Base-by-base conservation (phyloP, 2,113 vertebrate genomes). In the Murina feae region DNA sequence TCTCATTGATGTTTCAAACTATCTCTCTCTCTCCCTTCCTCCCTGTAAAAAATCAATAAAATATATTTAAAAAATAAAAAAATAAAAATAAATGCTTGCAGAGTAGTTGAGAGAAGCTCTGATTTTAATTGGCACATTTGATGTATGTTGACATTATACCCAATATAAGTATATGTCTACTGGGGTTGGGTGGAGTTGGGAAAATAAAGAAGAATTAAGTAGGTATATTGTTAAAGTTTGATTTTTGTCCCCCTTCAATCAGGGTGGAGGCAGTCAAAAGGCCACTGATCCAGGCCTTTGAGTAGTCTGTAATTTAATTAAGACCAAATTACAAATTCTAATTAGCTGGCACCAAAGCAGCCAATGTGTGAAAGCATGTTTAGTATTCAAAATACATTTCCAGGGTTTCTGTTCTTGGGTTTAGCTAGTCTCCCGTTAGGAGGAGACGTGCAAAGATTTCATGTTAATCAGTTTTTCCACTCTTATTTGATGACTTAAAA, bases 271-370 rank as follows among this genome's bases (percentile, higher is more conserved):
- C 23, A 63, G 12, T 32, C n/a, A 83, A 83, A 91, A 94, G 37
- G 1, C 12, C 74, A 95, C 21, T 17, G 42, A 87, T 49, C n/a
- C 47, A 92, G 60, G 9, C 21, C 16, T 93, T 82, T 76, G 47
- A 9, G 63, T 75, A 85, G 37, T 53, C 21, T 69, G 5, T 68
- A 95, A 95, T 93, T 94, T 91, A 95, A 88, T 87, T 90, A 90
- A 90, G 35, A 84, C 6, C 6, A 89, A 95, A 89, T 94, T 87
- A 91, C 47, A 95, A 91, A 78, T 93, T 92, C 30, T 90, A 80
- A 80, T 91, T 86, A 89, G 28, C 39, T 94, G 81, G 32, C 13
- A 90, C 55, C 25, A 84, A 66, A 21, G 71, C 93, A 91, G 18
- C 6, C 47, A 86, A 76, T 71, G 23, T 79, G 30, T 25, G 14